These are phyloP conservation scores for Nixonia krombeini DNA, from an alignment of 1,140 invertebrate genomes.

Conservation along the genomic window DNA sequence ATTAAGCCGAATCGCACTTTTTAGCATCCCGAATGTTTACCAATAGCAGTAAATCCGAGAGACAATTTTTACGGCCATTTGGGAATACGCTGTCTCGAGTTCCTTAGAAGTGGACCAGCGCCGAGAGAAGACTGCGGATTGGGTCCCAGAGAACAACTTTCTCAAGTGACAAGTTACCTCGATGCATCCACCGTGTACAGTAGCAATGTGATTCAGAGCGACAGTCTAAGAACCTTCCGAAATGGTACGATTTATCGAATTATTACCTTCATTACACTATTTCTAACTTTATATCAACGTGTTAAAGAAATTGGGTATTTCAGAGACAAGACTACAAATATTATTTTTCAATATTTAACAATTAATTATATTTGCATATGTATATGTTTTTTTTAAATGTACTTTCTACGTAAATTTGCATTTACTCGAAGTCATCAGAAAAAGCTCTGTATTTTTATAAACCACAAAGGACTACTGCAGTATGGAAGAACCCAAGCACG, in stretches of 20 bases:
- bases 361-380: constrained; percentile 8
- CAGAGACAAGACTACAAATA: no score
- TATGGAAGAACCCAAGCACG: constrained; percentile 77
- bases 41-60: constrained; percentile 79
- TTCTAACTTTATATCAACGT: neutral
- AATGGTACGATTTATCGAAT: constrained; percentile 73
- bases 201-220: constrained; percentile 83
- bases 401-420: no score
- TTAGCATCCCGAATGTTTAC: constrained; percentile 87
- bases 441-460: neutral
- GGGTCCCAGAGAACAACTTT: constrained; percentile 82
- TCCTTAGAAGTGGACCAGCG: constrained; percentile 80
- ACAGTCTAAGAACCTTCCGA: constrained; percentile 80
- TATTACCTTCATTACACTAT: neutral
- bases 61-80: constrained; percentile 81
- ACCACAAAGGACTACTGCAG: constrained; percentile 74
- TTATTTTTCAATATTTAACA: neutral
- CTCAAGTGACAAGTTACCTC: constrained; percentile 89
- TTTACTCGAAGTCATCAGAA: neutral
- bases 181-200: constrained; percentile 95
- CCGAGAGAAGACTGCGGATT: constrained; percentile 80
- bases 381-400: no score
- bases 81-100: constrained; percentile 82
- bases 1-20: constrained; percentile 1
- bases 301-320: no score